A percentile compares a stretch with the other conserved stretches of the same genome.
These are phyloP conservation scores for Hoplostethus atlanticus DNA, from an alignment of 2,797 vertebrate species.

Conservation along the genomic window DNA sequence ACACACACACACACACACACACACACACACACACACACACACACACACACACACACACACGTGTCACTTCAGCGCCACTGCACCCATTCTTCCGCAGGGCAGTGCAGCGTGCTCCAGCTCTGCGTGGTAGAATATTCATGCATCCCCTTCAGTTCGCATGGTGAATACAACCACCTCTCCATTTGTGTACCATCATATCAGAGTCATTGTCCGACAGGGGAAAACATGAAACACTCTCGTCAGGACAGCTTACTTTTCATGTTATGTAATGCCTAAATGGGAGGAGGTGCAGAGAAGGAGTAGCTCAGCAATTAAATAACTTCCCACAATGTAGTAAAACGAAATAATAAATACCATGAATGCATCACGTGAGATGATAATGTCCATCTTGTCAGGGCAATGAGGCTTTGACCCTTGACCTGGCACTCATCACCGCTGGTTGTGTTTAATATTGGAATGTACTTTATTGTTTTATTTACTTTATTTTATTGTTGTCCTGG, in stretches of 20 bases:
- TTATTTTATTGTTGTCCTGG: not conserved
- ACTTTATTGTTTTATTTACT: no score
- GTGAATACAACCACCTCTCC: conserved; percentile 48
- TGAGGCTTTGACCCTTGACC: not conserved
- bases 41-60: not conserved
- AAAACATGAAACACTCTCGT: conserved; percentile 24
- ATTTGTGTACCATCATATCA: conserved; percentile 50
- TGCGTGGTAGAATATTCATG: conserved; percentile 41
- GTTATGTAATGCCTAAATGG: conserved; percentile 20
- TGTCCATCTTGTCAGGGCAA: not conserved
- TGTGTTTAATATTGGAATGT: no score
- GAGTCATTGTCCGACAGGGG: conserved; percentile 12
- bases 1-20: conserved; percentile 1
- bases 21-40: not conserved
- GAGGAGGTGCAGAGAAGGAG: not conserved
- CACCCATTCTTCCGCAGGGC: conserved; percentile 52
- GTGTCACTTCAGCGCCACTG: conserved; percentile 48
- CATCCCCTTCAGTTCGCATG: conserved; percentile 44
- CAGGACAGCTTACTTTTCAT: conserved; percentile 18
- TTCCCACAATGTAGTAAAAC: no score
- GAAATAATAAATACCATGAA: not conserved
- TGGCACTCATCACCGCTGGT: no score
- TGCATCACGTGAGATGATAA: not conserved
- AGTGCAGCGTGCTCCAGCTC: conserved; percentile 35
- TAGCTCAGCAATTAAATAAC: not conserved